These are phyloP conservation scores for Xylophagus ater DNA, from an alignment of 2,888 invertebrate species.

Conservation along the genomic window DNA sequence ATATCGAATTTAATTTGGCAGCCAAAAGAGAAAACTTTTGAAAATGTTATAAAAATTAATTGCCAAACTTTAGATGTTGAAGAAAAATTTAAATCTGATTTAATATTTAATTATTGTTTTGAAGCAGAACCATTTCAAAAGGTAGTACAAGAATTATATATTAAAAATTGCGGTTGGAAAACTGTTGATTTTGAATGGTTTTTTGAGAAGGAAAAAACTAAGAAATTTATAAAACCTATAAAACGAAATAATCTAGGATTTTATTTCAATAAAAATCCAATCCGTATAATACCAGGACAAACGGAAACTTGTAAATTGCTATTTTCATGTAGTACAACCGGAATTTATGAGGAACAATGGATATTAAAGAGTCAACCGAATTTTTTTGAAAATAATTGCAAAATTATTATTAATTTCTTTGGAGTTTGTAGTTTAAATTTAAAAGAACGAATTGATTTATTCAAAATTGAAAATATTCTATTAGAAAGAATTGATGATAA, in stretches of 20 bases:
- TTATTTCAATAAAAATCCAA: constrained; percentile 13
- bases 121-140: constrained; percentile 1
- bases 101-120: constrained; percentile 1
- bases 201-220: not conserved
- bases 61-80: constrained; percentile 1
- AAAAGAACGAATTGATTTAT: not conserved
- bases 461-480: not conserved
- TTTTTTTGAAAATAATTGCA: constrained; percentile 2
- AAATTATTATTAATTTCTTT: constrained; percentile 3
- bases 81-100: not conserved
- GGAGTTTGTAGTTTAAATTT: not conserved
- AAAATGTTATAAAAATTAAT: constrained; percentile 1
- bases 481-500: not conserved
- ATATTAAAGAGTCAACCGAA: constrained; percentile 3
- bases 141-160: not conserved
- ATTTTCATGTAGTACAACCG: constrained; percentile 8
- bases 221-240: not conserved
- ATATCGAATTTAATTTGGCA: not conserved
- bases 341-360: constrained; percentile 14
- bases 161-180: constrained; percentile 11
- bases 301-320: not conserved
- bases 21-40: constrained; percentile 1
- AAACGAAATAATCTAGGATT: constrained; percentile 2
- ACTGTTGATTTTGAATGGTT: constrained; percentile 10
- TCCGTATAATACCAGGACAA: constrained; percentile 8